Evolutionary conservation across 2,797 vertebrate species (phyloP).

Genomic region (Silurus aristotelis): DNA sequence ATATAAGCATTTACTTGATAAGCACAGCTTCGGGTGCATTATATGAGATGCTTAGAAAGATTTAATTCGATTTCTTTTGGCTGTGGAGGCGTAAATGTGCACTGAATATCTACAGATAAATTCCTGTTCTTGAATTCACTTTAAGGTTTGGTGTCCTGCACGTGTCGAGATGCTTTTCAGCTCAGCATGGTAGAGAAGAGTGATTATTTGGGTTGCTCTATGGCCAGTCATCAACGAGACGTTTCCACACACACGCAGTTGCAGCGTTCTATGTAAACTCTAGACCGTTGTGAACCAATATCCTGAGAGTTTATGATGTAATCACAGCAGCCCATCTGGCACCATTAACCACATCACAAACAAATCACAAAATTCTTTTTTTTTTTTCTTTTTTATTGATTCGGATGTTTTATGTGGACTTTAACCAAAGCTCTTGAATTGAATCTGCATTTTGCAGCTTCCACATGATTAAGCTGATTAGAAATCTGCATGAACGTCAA

Average conservation of each 20-base stretch:
- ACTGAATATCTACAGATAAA: background rate
- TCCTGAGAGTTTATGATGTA: background rate
- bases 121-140: background rate
- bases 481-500: background rate
- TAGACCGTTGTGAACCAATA: background rate
- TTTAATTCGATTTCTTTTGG: background rate
- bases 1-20: background rate
- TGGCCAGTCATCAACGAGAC: background rate
- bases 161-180: background rate
- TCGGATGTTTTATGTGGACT: background rate
- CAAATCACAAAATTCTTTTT: background rate
- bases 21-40: too few relatives aligned
- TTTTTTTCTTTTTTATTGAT: background rate
- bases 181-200: background rate
- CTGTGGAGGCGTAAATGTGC: background rate
- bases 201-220: too few relatives aligned
- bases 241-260: background rate
- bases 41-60: too few relatives aligned
- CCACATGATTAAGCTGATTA: background rate
- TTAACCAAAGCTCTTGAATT: background rate
- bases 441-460: background rate
- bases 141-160: background rate
- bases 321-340: background rate
- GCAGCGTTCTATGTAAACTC: background rate
- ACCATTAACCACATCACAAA: background rate